Evolutionary conservation across 2,797 vertebrate species (phyloP), one percentile per base, ranked within the genome.

Genomic region (Naso thynnoides): DNA sequence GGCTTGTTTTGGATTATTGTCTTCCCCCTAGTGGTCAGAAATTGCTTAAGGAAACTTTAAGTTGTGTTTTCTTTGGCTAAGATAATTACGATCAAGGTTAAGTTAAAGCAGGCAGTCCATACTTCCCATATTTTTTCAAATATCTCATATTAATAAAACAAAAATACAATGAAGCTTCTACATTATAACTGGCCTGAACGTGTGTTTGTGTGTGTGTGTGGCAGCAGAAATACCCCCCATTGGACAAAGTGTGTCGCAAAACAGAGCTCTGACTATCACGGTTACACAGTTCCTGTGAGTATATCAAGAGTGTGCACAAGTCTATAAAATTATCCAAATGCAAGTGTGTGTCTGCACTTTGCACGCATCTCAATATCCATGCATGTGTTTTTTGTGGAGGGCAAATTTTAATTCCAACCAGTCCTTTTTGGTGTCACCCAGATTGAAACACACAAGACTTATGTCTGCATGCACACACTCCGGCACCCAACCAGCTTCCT

Each of bases 401-500:
- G 39, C 50, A 36, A 18, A 18, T 58, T 24, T 59, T 4, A 42
- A 15, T 39, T 62, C 44, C 44, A 63, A 26, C 74, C 70, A 59
- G 21, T 68, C 53, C 38, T 39, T 44, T 73, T 49, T 49, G 49
- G 26, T 48, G 77, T 78, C n/a, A n/a, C n/a, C n/a, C n/a, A n/a
- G n/a, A n/a, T n/a, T 44, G 67, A 55, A 71, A 70, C 39, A 29
- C 74, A 61, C 58, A 72, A 62, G 56, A 70, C 73, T 83, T 80
- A 76, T 13, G 39, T 63, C 26, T 15, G 24, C 56, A 44, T 59
- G 81, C 81, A 79, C 67, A 49, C 50, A 65, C 53, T 5, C 19
- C 3, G n/a, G 65, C 49, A 56, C 76, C 76, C 73, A 63, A 58
- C 55, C 64, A 45, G 78, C 72, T 83, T 76, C 79, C 73, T 82